phyloP scores from a whole-genome alignment of 2,113 vertebrate species.

The Varanus komodoensis region DNA sequence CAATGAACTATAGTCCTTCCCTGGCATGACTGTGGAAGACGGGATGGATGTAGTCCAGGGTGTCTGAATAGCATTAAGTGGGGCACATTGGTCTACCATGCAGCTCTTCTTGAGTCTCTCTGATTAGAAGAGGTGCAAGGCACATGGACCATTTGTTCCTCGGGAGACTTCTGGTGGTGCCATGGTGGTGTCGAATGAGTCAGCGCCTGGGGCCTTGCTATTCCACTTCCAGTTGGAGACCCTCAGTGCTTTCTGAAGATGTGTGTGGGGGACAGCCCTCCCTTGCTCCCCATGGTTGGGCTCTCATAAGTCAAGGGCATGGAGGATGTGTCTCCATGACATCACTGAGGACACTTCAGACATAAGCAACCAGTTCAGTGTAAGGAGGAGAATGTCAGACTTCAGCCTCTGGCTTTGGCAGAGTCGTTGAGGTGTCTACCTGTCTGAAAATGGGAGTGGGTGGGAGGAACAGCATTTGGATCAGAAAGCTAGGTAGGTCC shows the following conservation, averaged over 20 bases:
- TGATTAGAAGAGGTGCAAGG: too few species aligned
- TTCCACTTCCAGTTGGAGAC: not conserved
- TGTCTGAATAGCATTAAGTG: too few species aligned
- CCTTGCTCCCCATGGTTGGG: not conserved
- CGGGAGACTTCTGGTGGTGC: not conserved
- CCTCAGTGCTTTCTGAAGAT: not conserved
- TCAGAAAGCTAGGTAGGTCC: not conserved
- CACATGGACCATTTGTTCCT: not conserved
- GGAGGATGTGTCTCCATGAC: not conserved
- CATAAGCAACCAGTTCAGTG: not conserved
- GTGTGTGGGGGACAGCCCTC: not conserved
- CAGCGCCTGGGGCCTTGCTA: too few species aligned
- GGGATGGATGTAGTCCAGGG: too few species aligned
- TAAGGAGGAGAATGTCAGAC: not conserved
- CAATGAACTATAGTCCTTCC: too few species aligned
- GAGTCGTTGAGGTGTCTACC: not conserved
- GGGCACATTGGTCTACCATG: too few species aligned
- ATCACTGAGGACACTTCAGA: not conserved
- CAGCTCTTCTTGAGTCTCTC: too few species aligned
- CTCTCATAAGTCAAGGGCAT: not conserved
- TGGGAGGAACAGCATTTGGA: not conserved
- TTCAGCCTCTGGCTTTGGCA: not conserved
- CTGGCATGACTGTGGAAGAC: too few species aligned
- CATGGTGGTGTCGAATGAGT: not conserved
- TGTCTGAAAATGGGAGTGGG: conserved; percentile 7